Base-by-base conservation (phyloP, 2,888 invertebrate genomes). In the Lasioglossum calceatum region DNA sequence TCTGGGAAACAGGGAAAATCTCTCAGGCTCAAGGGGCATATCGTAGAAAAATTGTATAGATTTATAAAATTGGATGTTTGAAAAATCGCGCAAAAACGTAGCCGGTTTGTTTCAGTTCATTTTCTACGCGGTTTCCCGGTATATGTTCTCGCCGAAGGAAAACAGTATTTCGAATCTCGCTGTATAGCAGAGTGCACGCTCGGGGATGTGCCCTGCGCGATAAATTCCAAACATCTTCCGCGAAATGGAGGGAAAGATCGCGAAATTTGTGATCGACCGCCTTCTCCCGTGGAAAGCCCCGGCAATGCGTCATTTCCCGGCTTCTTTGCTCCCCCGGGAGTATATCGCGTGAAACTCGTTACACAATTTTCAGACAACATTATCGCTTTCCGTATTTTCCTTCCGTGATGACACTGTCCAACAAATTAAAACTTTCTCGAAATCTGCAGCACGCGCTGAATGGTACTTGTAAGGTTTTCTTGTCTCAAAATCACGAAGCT, bases 201-300 rank as follows among this genome's bases (percentile, higher is more conserved):
- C 84, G 42, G 64, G 54, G 61, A 71, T 61, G 78, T 54, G 70
- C 84, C 71, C 23, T 50, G 67, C 61, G 81, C 86, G 86, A 90
- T 89, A 90, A 90, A 89, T 90, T 90, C 81, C 77, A 58, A 67
- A 77, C 82, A 81, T 76, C 77, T 77, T 73, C 77, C 67, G 67
- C 74, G 71, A 84, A 82, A 70, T 74, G 83, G 79, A 82, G 80
- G 86, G 77, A 86, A 80, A 75, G 89, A 87, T 87, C 83, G 80
- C 77, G 85, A 84, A 83, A 90, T 89, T 89, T 79, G 81, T 58
- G 78, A 89, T 78, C 87, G 84, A 87, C 81, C 81, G 83, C 77
- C 81, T 81, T 90, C 84, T 83, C 70, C 54, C 64, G 42, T 64
- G 77, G 77, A 75, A 73, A 70, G 19, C 64, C 64, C 77, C 75